Evolutionary conservation across 2,797 vertebrate species (phyloP), one percentile per base, ranked within the genome.

Genomic region (Orestias chungarensis): DNA sequence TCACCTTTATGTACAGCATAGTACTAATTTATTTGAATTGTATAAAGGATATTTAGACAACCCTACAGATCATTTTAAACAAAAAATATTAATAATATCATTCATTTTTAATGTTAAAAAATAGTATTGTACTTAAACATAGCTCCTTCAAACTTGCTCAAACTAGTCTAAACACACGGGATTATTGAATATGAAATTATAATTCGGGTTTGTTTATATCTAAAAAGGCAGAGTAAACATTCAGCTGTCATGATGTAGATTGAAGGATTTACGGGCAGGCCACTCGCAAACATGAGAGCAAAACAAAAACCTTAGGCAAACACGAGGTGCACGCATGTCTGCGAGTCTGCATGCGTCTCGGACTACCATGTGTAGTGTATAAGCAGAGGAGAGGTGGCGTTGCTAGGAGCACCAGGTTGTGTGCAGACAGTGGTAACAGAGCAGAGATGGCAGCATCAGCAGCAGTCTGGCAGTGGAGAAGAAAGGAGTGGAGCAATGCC

Each of bases 401-500:
- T 92, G 91, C 91, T 91, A 92, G 92, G 91, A 91, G 89, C 86
- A 85, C 89, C 92, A 93, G 91, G 91, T 94, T 93, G 91, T 82
- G 88, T 83, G 89, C 83, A 90, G 88, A 91, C 88, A 90, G 85
- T 84, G 84, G 86, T 87, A 88, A 85, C 86, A 84, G 82, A 87
- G 81, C 68, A 89, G 84, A 87, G 85, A 87, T 85, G 68, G 90
- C 81, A 76, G 90, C 65, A 62, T 25, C 59, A 67, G 65, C 89
- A 89, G 88, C 89, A 90, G 90, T 84, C 92, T 90, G 90, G 88
- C 89, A 89, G 81, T 88, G 81, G 83, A 89, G 91, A 93, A 92
- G 90, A 93, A 93, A 93, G 91, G 89, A 93, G 89, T 92, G 92
- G 93, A 94, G 91, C 89, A 92, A 91, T 92, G 92, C 93, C 92